Evolutionary conservation across 2,113 vertebrate species (phyloP).

Genomic region (Dicaeum eximium): DNA sequence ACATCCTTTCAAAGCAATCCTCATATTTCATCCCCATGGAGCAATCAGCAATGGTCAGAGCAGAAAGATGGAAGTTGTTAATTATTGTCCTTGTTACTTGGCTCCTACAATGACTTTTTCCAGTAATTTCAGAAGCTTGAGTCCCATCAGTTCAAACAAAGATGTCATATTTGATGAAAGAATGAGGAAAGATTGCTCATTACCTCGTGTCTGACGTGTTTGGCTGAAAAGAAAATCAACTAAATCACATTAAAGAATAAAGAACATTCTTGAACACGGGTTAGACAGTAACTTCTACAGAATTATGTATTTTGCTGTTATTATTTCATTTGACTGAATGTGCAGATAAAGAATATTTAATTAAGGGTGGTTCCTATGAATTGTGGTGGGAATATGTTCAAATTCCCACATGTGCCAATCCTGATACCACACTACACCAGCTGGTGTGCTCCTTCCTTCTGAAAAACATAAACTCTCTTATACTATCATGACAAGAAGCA

Average conservation of each 20-base stretch:
- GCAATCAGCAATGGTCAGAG: not conserved
- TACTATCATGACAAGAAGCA: not conserved
- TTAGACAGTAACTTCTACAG: not conserved
- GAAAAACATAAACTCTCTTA: not conserved
- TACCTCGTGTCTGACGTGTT: not conserved
- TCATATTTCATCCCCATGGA: not conserved
- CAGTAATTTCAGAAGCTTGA: not conserved
- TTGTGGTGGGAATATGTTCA: not conserved
- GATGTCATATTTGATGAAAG: not conserved
- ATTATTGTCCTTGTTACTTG: not conserved
- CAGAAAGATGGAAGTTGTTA: not conserved
- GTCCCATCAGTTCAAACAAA: not conserved
- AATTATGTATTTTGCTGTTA: not conserved
- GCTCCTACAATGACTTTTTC: not conserved
- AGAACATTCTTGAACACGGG: not conserved
- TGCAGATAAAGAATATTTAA: not conserved
- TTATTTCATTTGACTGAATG: not conserved
- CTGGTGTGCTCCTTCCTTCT: not conserved
- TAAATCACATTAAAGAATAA: not conserved
- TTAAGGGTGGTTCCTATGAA: not conserved
- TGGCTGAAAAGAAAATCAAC: not conserved
- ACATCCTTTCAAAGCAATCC: not conserved
- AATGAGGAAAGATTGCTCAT: not conserved
- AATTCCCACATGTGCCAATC: not conserved
- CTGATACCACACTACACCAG: not conserved